Percentiles rank a stretch among this genome's conserved stretches.
Evolutionary conservation across 2,797 vertebrate genomes (phyloP).

Genomic region (Neomorphus geoffroyi): DNA sequence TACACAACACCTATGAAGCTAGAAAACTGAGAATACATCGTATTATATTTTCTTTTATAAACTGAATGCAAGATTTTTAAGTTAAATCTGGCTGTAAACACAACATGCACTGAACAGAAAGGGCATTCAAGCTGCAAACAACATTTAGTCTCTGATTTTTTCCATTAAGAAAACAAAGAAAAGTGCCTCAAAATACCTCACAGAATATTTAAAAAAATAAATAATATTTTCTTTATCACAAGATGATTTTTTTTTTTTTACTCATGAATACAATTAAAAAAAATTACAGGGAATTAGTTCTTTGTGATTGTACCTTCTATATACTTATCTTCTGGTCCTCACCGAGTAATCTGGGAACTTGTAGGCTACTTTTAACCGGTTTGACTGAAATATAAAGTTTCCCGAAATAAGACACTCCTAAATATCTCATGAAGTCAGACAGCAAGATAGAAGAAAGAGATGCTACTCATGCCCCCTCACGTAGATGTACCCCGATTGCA

Average conservation of each 20-base stretch:
- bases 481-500: not conserved
- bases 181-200: not conserved
- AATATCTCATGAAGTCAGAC: not conserved
- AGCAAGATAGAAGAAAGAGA: not conserved
- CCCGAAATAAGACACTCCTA: not conserved
- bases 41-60: not conserved
- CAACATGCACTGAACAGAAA: not conserved
- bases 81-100: not conserved
- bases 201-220: not conserved
- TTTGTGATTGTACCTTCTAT: not conserved
- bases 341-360: not conserved
- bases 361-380: not conserved
- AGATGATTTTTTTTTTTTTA: not conserved
- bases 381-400: not conserved
- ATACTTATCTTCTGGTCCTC: not conserved
- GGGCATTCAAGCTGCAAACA: not conserved
- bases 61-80: not conserved
- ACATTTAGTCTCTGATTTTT: not conserved
- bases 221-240: not conserved
- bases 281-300: not conserved
- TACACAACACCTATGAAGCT: not conserved
- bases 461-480: not conserved
- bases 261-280: not conserved
- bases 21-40: not conserved
- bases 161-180: not conserved